Base-by-base conservation (phyloP, 2,113 vertebrate genomes). In the Lipophrys pholis region DNA sequence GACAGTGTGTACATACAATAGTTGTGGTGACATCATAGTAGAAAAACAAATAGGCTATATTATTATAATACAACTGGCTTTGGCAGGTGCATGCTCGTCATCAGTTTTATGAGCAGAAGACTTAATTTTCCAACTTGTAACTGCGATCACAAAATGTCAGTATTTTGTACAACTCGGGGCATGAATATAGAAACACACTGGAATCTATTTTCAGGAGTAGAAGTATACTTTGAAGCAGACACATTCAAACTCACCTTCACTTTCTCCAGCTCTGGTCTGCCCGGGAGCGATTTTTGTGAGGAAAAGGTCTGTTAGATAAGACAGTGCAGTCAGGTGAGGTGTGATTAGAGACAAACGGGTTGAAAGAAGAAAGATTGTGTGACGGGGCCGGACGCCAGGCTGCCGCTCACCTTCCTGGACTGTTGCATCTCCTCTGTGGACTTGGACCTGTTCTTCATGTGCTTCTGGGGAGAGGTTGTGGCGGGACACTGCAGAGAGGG, bases 361-460 rank as follows among this genome's bases (percentile, higher is more conserved):
- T 0, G 14, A 46, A 10, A 7, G 14, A 50, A 16, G 8, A 53
- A 40, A 67, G 5, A 14, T 1, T 11, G 7, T 15, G 45, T 14
- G 6, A 6, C 8, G 8, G 21, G 21, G 21, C 21, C 53, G 6
- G 12, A 49, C 15, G 15, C 30, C 49, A 17, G 35, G 5, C 41
- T 15, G 8, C 3, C 50, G 41, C 72, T 90, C 68, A 95, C 95
- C 94, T 94, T 95, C 86, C 91, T 95, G 4, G 92, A 90, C 64
- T 94, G 94, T 42, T 94, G 94, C 76, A 94, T 90, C 84, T 95
- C 94, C 43, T 96, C 94, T 39, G 93, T 95, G 60, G 95, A 96
- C 82, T 95, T 96, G 56, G 95, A 95, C 49, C 94, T 91, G 82
- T 82, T 93, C 82, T 94, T 95, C 91, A 95, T 90, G 41, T 92